phyloP scores from a whole-genome alignment of 2,113 vertebrate genomes.

The Callocephalon fimbriatum region DNA sequence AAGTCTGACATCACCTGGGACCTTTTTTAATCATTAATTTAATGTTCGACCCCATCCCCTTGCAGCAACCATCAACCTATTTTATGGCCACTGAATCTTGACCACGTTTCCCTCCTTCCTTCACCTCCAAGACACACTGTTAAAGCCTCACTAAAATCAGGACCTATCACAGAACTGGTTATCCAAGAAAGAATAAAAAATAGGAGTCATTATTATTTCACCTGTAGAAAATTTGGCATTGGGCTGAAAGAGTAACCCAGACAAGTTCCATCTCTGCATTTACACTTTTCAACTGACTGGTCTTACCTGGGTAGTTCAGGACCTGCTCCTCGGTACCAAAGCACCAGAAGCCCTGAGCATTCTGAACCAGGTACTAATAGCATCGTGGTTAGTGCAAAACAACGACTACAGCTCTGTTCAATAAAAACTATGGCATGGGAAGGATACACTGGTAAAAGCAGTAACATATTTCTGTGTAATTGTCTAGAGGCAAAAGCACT shows the following conservation, averaged over 20 bases:
- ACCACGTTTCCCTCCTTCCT: neutral
- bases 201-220: neutral
- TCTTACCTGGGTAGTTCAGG: neutral
- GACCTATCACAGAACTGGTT: neutral
- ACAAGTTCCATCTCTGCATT: neutral
- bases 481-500: neutral
- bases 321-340: neutral
- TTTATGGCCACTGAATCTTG: neutral
- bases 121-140: neutral
- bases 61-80: neutral
- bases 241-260: neutral
- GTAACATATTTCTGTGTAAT: neutral
- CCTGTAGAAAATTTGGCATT: neutral
- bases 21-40: neutral
- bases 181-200: neutral
- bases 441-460: neutral
- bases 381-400: neutral
- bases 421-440: neutral
- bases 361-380: neutral
- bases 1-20: neutral
- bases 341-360: neutral
- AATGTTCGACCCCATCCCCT: neutral
- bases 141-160: neutral
- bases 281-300: neutral
- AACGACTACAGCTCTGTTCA: neutral